A percentile compares a stretch with the other conserved stretches of the same genome.
These are phyloP conservation scores for Ichneumoninae sp. DNA, from an alignment of 2,888 invertebrate genomes.

Conservation along the genomic window DNA sequence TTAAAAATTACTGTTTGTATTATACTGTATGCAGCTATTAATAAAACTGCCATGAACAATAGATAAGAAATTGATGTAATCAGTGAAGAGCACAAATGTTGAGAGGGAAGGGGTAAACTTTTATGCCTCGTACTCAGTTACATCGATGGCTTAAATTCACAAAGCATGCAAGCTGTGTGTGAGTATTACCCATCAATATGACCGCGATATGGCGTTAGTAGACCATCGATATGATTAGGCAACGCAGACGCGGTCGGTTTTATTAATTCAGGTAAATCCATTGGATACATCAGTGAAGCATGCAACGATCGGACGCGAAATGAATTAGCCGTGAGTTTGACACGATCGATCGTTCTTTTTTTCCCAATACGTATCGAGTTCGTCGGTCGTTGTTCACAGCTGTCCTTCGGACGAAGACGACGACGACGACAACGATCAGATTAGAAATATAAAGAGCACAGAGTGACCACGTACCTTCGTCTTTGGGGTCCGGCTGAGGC, in stretches of 20 bases:
- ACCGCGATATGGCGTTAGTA: neutral
- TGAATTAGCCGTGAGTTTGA: neutral
- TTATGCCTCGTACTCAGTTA: neutral
- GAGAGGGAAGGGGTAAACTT: neutral
- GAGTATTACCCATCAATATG: neutral
- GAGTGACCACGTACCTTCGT: conserved; percentile 72
- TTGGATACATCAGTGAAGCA: neutral
- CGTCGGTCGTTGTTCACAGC: conserved; percentile 33
- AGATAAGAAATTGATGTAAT: neutral
- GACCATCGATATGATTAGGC: neutral
- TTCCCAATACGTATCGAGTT: neutral
- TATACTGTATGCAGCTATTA: neutral
- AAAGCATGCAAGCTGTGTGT: neutral
- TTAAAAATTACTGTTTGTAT: neutral
- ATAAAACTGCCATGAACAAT: neutral
- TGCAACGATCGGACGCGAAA: neutral
- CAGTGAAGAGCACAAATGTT: neutral
- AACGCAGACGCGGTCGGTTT: neutral
- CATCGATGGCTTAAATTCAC: neutral
- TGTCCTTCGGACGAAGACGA: conserved; percentile 4
- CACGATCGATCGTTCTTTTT: conserved; percentile 15
- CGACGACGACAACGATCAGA: neutral
- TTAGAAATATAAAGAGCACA: conserved; percentile 21
- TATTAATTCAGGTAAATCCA: neutral
- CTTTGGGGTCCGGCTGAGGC: conserved; percentile 75